phyloP scores from a whole-genome alignment of 1,140 invertebrate species.

The Sesamia nonagrioides region DNA sequence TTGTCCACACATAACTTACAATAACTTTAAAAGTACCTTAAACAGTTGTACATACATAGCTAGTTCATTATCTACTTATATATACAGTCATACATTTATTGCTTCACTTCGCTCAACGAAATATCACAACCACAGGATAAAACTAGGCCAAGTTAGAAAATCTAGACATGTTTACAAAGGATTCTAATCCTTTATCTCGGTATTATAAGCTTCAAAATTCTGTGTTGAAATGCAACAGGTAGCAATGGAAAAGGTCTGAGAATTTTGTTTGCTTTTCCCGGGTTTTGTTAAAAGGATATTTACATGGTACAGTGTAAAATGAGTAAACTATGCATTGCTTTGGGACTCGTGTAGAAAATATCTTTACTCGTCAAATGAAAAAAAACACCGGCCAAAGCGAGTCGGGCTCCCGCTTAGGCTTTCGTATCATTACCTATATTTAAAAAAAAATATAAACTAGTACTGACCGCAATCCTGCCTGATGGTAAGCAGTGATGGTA shows the following conservation, averaged over 20 bases:
- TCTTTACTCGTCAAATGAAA: not conserved
- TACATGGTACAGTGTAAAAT: not conserved
- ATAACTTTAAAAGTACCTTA: no score
- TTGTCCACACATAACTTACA: no score
- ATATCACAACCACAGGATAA: conserved; percentile 57
- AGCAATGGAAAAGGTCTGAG: not conserved
- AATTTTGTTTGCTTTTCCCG: not conserved
- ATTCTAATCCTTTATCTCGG: conserved; percentile 5
- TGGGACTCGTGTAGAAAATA: not conserved
- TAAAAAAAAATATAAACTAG: no score
- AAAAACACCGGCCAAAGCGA: no score
- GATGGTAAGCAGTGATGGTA: no score
- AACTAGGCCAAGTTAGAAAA: conserved; percentile 37
- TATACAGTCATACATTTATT: conserved; percentile 36
- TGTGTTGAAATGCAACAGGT: not conserved
- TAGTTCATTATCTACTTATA: not conserved
- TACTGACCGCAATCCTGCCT: no score
- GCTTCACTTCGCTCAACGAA: conserved; percentile 30
- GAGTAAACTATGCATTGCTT: not conserved
- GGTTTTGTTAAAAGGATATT: not conserved
- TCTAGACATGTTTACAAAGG: conserved; percentile 18
- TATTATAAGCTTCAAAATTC: conserved; percentile 1
- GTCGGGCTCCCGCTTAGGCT: no score
- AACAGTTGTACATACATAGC: conserved; percentile 27
- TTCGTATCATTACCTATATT: no score